Base-by-base conservation (phyloP, 2,113 vertebrate genomes). In the Acanthisitta chloris region DNA sequence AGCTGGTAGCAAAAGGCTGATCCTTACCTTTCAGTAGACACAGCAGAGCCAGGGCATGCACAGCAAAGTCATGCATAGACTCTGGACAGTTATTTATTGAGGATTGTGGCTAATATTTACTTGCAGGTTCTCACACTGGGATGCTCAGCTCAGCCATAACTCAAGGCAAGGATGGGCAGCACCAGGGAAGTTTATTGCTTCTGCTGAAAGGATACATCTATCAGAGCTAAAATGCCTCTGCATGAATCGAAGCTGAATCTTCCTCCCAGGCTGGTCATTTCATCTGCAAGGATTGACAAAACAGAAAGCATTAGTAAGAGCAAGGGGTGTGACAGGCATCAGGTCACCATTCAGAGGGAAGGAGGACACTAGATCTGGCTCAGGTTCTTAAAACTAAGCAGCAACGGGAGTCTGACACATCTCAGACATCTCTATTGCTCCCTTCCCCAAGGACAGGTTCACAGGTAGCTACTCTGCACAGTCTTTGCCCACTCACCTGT, bases 131-230 rank as follows among this genome's bases (percentile, higher is more conserved):
- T 84, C 66, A 91, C 74, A 62, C 16, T 25, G 73, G 77, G 73
- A 95, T 6, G 28, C 46, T 88, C 91, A 83, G 92, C 90, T 86
- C 73, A 89, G 81, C 77, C 54, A 67, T 97, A 96, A 96, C 49
- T 97, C 94, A 96, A 95, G 73, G 59, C 59, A 89, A 95, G 83
- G 85, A 72, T 89, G 90, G 78, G 77, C 83, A 87, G 64, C 55
- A 58, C 31, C 34, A 19, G 74, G 72, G 54, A 95, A 82, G 57
- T 93, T 95, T 97, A 96, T 92, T 97, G 91, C 94, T 90, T 88
- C 89, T 90, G 88, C 86, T 73, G 91, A 96, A 98, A 98, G 97
- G 98, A 98, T 98, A 98, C 98, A 85, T 98, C 98, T 97, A 97
- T 98, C 92, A 98, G 95, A 64, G 98, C 97, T 86, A 98, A 96